Conservation (phyloP, 37 sponge, comb jelly and placozoan species). For the Aplysina aerophoba region DNA sequence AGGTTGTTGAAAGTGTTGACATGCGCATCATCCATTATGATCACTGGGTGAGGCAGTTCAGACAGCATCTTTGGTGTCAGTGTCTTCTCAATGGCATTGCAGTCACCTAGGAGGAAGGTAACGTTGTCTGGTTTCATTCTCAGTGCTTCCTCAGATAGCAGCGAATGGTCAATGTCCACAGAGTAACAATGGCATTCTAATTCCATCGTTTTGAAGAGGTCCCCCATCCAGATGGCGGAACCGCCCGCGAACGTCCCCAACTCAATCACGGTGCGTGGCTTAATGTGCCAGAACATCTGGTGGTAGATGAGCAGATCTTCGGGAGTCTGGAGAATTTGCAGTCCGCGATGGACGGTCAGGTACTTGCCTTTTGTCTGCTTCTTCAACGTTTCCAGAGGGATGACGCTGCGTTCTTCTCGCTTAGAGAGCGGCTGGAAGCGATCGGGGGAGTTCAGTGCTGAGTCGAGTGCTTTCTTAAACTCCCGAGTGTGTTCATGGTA, state of each 20-base stretch:
- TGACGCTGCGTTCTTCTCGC: slow-evolving; percentile 55
- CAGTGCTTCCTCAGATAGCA: slow-evolving; percentile 29
- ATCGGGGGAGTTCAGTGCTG: slow-evolving; percentile 29
- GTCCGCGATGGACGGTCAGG: slow-evolving; percentile 35
- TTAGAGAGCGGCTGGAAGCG: slow-evolving; percentile 56
- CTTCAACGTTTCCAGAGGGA: slow-evolving; percentile 27
- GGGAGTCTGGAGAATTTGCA: slow-evolving; percentile 12
- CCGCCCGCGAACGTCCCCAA: slow-evolving; percentile 69
- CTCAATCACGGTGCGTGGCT: slow-evolving; percentile 67
- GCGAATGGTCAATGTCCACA: slow-evolving; percentile 58
- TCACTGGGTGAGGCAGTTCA: slow-evolving; percentile 48
- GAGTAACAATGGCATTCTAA: slow-evolving; percentile 38
- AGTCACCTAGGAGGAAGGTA: slow-evolving; percentile 58
- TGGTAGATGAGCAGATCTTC: slow-evolving; percentile 39
- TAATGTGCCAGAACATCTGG: slow-evolving; percentile 46
- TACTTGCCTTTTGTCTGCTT: slow-evolving; percentile 24
- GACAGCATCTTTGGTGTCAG: slow-evolving; percentile 42
- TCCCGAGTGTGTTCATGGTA: not conserved
- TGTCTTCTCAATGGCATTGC: slow-evolving; percentile 45
- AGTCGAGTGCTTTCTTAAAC: not conserved
- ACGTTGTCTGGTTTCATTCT: slow-evolving; percentile 52
- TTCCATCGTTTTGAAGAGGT: slow-evolving; percentile 36
- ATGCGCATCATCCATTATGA: slow-evolving; percentile 75
- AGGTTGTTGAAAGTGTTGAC: slow-evolving; percentile 37
- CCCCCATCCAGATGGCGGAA: slow-evolving; percentile 60